phyloP scores from a whole-genome alignment of 2,888 invertebrate species.

The Drosophila barbarae region DNA sequence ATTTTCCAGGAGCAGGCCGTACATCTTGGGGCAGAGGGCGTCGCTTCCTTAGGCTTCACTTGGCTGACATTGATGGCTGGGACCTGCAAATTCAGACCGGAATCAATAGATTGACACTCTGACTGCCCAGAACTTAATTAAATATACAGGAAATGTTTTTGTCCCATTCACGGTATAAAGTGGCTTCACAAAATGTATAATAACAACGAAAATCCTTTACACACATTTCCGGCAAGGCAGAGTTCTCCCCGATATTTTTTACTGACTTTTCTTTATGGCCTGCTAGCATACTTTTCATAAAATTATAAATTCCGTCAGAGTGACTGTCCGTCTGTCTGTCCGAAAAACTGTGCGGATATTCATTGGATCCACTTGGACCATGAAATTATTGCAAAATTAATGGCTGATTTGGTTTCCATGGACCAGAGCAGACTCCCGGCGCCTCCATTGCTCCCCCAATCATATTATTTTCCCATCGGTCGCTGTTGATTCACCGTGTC shows the following conservation, averaged over 20 bases:
- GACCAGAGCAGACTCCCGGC: conserved; percentile 29
- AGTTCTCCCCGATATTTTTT: conserved; percentile 4
- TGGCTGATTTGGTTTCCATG: conserved; percentile 22
- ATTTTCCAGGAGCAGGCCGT: conserved; percentile 96
- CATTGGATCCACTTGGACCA: conserved; percentile 15
- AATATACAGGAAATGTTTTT: background rate
- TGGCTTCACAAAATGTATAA: background rate
- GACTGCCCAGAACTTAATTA: conserved; percentile 4
- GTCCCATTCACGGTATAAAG: background rate
- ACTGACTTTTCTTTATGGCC: conserved; percentile 16
- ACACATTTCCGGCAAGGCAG: conserved; percentile 23
- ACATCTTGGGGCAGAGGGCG: conserved; percentile 83
- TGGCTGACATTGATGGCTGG: conserved; percentile 33
- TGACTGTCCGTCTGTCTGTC: conserved; percentile 25
- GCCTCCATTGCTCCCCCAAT: conserved; percentile 11
- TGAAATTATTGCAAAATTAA: conserved; percentile 15
- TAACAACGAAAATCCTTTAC: conserved; percentile 15
- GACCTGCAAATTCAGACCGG: conserved; percentile 24
- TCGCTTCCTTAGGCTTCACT: conserved; percentile 21
- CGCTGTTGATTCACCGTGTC: conserved; percentile 35
- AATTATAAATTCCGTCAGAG: conserved; percentile 3
- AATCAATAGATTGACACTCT: conserved; percentile 22
- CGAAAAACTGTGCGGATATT: conserved; percentile 52
- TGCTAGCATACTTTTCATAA: conserved; percentile 19
- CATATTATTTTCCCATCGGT: conserved; percentile 21